Conservation (phyloP, 1,140 invertebrate genomes). For the Bombus impatiens region DNA sequence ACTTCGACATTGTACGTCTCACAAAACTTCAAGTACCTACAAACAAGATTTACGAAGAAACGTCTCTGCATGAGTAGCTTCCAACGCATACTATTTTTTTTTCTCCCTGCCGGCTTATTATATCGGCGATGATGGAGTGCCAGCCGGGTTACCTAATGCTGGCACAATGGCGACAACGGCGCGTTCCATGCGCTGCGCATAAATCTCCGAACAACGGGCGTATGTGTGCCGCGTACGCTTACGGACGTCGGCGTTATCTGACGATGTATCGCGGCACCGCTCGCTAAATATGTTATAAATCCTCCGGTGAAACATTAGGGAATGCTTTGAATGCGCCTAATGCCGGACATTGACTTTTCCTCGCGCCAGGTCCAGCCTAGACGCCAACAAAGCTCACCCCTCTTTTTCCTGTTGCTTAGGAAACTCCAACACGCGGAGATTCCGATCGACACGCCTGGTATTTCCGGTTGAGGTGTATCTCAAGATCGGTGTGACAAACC, state of each 20-base stretch:
- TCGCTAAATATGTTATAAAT: constrained; percentile 77
- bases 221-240: constrained; percentile 31
- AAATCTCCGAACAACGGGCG: constrained; percentile 74
- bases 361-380: neutral
- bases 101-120: constrained; percentile 45
- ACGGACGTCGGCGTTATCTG: constrained; percentile 66
- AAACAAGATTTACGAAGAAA: neutral
- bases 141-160: constrained; percentile 72
- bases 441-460: constrained; percentile 6
- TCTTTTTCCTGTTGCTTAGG: neutral
- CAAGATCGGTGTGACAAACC: neutral
- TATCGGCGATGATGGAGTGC: constrained; percentile 69
- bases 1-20: neutral
- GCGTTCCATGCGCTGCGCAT: constrained; percentile 63
- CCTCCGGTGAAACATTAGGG: constrained; percentile 71
- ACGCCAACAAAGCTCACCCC: neutral
- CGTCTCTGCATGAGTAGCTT: neutral
- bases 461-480: constrained; percentile 15
- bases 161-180: constrained; percentile 73
- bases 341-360: constrained; percentile 43
- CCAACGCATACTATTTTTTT: constrained; percentile 1
- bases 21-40: neutral
- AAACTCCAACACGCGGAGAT: neutral
- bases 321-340: constrained; percentile 72
- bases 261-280: constrained; percentile 64